phyloP scores from a whole-genome alignment of 2,888 invertebrate species.

The Oxytorus armatus region DNA sequence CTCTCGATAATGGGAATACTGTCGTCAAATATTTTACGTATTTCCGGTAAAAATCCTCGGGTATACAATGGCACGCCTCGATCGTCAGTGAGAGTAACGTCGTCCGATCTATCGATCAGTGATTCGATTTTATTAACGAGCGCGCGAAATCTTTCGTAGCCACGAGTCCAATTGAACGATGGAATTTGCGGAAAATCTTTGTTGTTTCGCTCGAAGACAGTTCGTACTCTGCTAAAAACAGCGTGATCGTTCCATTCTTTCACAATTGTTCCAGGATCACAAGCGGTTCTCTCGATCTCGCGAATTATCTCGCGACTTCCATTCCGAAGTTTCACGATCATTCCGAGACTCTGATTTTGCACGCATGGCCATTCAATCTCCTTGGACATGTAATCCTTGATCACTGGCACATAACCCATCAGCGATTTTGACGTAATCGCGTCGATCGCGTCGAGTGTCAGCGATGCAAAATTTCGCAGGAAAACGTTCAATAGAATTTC shows the following conservation, averaged over 20 bases:
- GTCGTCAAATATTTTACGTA: conserved; percentile 70
- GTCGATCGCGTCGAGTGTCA: conserved; percentile 76
- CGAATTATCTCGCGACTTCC: conserved; percentile 82
- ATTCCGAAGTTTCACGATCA: conserved; percentile 79
- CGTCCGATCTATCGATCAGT: conserved; percentile 68
- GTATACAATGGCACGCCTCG: conserved; percentile 70
- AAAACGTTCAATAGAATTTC: conserved; percentile 73
- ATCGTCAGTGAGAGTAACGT: conserved; percentile 71
- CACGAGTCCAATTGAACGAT: conserved; percentile 80
- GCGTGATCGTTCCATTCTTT: conserved; percentile 84
- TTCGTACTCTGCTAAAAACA: conserved; percentile 70
- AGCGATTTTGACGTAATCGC: conserved; percentile 73
- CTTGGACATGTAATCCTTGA: conserved; percentile 84
- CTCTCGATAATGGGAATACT: conserved; percentile 64
- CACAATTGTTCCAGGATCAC: conserved; percentile 83
- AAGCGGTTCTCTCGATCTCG: conserved; percentile 85
- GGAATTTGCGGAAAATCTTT: conserved; percentile 58
- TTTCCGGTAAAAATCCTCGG: conserved; percentile 69
- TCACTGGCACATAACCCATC: conserved; percentile 79
- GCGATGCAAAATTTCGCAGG: conserved; percentile 74
- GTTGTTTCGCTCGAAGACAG: conserved; percentile 69
- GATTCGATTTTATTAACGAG: conserved; percentile 72
- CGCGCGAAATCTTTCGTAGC: conserved; percentile 77
- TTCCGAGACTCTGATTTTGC: conserved; percentile 81
- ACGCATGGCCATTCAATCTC: conserved; percentile 86